These are phyloP conservation scores for Agriopis aurantiaria DNA, from an alignment of 2,888 invertebrate genomes.

Conservation along the genomic window DNA sequence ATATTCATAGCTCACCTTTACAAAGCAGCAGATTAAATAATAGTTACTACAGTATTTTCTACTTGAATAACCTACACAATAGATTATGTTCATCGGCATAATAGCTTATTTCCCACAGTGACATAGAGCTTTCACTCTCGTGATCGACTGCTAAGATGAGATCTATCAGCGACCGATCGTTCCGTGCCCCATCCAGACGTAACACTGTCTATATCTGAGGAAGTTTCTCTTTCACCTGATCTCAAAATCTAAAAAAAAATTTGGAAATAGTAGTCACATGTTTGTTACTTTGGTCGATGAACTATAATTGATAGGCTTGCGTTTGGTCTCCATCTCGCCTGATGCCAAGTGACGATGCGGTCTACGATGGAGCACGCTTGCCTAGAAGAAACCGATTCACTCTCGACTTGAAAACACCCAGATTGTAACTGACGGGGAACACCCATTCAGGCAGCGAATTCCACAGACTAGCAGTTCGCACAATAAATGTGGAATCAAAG, in stretches of 20 bases:
- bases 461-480: no score
- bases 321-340: no score
- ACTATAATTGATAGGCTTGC: no score
- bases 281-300: background rate
- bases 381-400: no score
- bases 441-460: no score
- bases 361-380: no score
- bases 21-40: conserved; percentile 2
- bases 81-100: conserved; percentile 32
- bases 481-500: no score
- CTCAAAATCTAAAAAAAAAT: background rate
- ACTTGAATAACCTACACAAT: conserved; percentile 12
- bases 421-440: no score
- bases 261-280: background rate
- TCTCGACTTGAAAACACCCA: no score
- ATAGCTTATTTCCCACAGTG: conserved; percentile 52
- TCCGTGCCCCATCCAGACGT: conserved; percentile 15
- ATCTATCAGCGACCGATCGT: conserved; percentile 40
- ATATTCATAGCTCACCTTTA: background rate
- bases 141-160: conserved; percentile 60
- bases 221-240: conserved; percentile 23
- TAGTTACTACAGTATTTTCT: background rate
- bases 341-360: no score
- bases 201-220: background rate
- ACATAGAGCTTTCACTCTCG: conserved; percentile 62